Evolutionary conservation across 2,797 vertebrate genomes (phyloP), one percentile per base, ranked within the genome.

Genomic region (Rhinella marina): DNA sequence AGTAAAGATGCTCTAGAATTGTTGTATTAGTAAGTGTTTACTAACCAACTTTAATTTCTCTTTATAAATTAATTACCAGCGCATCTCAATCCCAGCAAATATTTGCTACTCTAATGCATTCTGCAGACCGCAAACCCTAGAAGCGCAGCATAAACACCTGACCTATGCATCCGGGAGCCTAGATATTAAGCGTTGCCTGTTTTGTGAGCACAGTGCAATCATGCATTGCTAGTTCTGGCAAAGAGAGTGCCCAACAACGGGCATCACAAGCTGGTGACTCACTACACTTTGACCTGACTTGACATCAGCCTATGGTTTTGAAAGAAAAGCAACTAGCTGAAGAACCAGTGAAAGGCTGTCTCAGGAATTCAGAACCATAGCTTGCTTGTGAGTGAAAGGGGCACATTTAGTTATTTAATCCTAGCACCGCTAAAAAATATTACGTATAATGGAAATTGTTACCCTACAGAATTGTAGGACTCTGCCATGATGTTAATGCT

Each of bases 171-270:
- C 85, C 77, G 62, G 75, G 76, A 86, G 80, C 61, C 75, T 62
- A 68, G 84, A 86, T 52, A 59, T 59, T 64, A 29, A 85, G 76
- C 14, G 2, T 54, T 80, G 27, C 27, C 29, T 73, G 82, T 17
- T n/a, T 54, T 80, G 76, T 32, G 76, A 80, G 41, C 48, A 70
- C 57, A 79, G 84, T 86, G 73, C 84, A 78, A 32, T 86, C 73
- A 86, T 64, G 73, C 84, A 86, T 78, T 19, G 61, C 84, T 59
- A 68, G 23, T 86, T 23, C 84, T 78, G 84, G 84, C 84, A 86
- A 10, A 41, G 70, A 50, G 19, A 59, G 64, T 62, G 41, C 72
- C 72, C 56, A 62, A 62, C 59, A 78, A 50, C 25, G 41, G 41
- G 72, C 84, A 64, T 25, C 1, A 25, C 84, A 77, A 25, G 17